Conservation (phyloP, 2,113 vertebrate species). For the Gymnogyps californianus region DNA sequence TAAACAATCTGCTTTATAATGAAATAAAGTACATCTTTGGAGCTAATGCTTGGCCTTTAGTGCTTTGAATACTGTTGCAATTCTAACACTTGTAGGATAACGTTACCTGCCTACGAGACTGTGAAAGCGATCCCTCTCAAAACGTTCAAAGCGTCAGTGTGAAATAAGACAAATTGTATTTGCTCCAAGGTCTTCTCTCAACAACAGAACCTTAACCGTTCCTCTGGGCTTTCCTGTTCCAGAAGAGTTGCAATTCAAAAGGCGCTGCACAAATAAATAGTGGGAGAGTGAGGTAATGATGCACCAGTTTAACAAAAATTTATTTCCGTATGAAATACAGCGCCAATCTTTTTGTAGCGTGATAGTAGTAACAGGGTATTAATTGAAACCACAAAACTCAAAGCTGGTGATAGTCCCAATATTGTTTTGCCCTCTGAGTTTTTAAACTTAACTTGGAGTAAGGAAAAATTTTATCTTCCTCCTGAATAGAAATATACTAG, state of each 20-base stretch:
- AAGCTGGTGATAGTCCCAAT: not conserved
- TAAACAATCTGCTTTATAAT: constrained; percentile 51
- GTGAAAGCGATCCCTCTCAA: not conserved
- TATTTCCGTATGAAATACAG: not conserved
- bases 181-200: not conserved
- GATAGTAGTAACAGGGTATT: not conserved
- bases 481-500: not conserved
- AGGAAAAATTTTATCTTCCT: not conserved
- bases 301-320: not conserved
- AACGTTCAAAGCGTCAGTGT: not conserved
- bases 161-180: not conserved
- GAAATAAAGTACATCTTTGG: constrained; percentile 61
- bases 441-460: not conserved
- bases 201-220: not conserved
- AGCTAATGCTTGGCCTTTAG: not conserved
- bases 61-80: not conserved
- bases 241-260: not conserved
- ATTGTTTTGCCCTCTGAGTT: not conserved
- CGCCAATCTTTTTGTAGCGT: not conserved
- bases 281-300: not conserved
- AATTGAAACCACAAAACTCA: not conserved
- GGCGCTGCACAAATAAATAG: accelerated
- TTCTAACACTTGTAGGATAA: not conserved
- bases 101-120: accelerated
- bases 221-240: not conserved